Evolutionary conservation across 2,797 vertebrate genomes (phyloP), one percentile per base, ranked within the genome.

Genomic region (Pteronotus mesoamericanus): DNA sequence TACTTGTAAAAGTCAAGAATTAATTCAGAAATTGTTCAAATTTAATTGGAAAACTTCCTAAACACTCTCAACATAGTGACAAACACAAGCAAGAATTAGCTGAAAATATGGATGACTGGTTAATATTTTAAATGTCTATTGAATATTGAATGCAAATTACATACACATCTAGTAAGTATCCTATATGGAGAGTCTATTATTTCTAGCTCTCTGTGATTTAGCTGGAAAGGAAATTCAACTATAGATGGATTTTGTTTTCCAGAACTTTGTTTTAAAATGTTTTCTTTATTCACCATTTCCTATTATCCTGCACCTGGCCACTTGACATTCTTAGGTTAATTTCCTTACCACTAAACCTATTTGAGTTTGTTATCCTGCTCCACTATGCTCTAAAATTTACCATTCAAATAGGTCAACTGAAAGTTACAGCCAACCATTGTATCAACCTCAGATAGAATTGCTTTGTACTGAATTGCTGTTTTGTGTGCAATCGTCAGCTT

Each of bases 1-100:
- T 68, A 88, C 53, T 92, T n/a, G 82, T 26, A 79, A 91, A 94
- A 85, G 46, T 77, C 32, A 82, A 90, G 71, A 94, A 94, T 78
- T 95, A 80, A 85, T 82, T 94, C 46, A 88, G 55, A 80, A 87
- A 85, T 42, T 71, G 5, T 84, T 94, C n/a, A 42, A 59, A 61
- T 88, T 61, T 93, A 87, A 88, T 71, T 78, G 79, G 48, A 86
- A 96, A 89, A 15, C 9, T 66, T 78, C 37, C 24, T 75, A 78
- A 94, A 82, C 79, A 34, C 95, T 91, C 95, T 86, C 44, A 84
- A 55, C 26, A 51, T 42, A 75, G 29, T 53, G 26, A 66, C 59
- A 83, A 75, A 91, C n/a, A 83, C 44, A 61, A 93, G n/a, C 32
- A 93, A 93, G 86, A 69, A 79, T 71, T 69, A 94, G 29, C 42